These are phyloP conservation scores for Polydesmus complanatus DNA, from an alignment of 2,888 invertebrate genomes.

Conservation along the genomic window DNA sequence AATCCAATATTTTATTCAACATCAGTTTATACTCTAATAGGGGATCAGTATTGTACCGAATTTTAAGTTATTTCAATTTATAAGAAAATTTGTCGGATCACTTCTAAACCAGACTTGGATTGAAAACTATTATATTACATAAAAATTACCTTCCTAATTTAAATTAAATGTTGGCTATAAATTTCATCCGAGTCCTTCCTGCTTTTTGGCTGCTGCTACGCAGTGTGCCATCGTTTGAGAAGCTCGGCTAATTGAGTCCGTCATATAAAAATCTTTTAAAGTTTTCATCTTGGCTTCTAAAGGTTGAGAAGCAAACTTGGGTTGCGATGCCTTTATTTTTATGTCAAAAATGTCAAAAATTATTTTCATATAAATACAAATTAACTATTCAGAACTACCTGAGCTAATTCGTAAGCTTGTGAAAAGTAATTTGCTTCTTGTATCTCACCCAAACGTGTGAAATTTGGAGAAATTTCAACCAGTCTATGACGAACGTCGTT, in stretches of 20 bases:
- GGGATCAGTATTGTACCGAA: no score
- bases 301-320: constrained; percentile 26
- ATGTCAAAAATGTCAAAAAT: constrained; percentile 34
- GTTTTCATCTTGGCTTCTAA: constrained; percentile 40
- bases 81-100: neutral
- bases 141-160: no score
- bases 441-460: constrained; percentile 66
- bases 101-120: neutral
- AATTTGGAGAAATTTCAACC: constrained; percentile 73
- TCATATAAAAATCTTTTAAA: constrained; percentile 72
- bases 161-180: no score
- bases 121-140: neutral
- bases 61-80: no score
- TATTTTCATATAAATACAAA: neutral
- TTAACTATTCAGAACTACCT: constrained; percentile 26
- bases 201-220: constrained; percentile 74
- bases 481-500: constrained; percentile 68
- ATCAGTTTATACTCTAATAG: no score
- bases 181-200: constrained; percentile 29
- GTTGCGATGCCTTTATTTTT: constrained; percentile 17
- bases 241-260: constrained; percentile 86
- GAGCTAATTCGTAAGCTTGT: constrained; percentile 58
- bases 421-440: constrained; percentile 72
- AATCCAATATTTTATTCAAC: no score
- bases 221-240: constrained; percentile 99